Evolutionary conservation across 2,888 invertebrate species (phyloP), one percentile per base, ranked within the genome.

Genomic region (Ypsolopha sequella): DNA sequence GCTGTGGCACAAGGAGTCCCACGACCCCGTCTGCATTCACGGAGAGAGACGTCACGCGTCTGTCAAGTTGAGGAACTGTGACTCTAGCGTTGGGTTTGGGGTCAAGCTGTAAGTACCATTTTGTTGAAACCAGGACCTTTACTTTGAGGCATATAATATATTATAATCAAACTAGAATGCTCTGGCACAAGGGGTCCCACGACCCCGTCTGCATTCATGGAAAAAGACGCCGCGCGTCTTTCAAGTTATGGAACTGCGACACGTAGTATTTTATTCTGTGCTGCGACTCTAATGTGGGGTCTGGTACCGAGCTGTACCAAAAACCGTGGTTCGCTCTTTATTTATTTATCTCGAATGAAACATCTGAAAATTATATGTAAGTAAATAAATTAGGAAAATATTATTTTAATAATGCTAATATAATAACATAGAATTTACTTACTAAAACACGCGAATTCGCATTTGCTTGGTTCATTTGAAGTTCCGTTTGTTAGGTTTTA

Each of bases 191-290:
- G 71, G 90, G 92, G 56, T 94, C 94, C 0, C 90, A 91, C 62
- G 96, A 96, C 71, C 95, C 94, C 0, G 95, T 96, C 1, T 96
- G 96, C 75, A 91, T 92, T 44, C 95, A 95, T 70, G 92, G 91
- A 1, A 90, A 90, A 0, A 86, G 92, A 3, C 89, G 88, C 54
- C 89, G 90, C 50, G 89, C 91, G 0, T 88, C 90, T 11, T 91
- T 90, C 0, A 88, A 88, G 48, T 80, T 96, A 41, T 82, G 89
- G 6, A 84, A 94, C 68, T 96, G 96, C n/a, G n/a, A n/a, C n/a
- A n/a, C n/a, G n/a, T n/a, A n/a, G n/a, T n/a, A n/a, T n/a, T n/a
- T n/a, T n/a, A n/a, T n/a, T n/a, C n/a, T n/a, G n/a, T n/a, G n/a
- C n/a, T n/a, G n/a, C 67, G 94, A 96, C 66, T 91, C 91, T 0